Conservation (phyloP, 2,113 vertebrate genomes). For the Crypturellus undulatus region DNA sequence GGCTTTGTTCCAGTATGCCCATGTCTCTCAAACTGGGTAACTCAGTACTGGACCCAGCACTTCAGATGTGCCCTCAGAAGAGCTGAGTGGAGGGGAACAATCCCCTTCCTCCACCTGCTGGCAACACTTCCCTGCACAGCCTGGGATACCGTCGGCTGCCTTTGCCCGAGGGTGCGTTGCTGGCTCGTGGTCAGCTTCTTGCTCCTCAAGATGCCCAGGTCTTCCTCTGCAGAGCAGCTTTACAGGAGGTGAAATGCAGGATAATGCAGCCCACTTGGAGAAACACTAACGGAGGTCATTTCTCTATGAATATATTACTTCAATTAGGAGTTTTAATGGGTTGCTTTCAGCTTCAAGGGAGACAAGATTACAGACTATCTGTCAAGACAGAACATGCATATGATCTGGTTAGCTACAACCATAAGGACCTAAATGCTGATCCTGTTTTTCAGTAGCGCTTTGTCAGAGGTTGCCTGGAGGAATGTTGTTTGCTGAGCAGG, state of each 20-base stretch:
- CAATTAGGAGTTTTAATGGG: conserved; percentile 42
- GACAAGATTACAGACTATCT: conserved; percentile 62
- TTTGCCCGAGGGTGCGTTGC: neutral
- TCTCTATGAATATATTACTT: conserved; percentile 37
- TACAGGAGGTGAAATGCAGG: neutral
- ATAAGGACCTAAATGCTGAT: neutral
- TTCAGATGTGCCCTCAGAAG: neutral
- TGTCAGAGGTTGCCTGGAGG: neutral
- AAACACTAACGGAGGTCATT: conserved; percentile 32
- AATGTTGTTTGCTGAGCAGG: neutral
- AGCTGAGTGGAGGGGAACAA: neutral
- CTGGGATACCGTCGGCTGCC: neutral
- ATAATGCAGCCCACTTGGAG: conserved; percentile 2
- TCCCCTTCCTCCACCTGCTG: neutral
- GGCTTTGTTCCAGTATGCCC: neutral
- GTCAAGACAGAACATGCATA: conserved; percentile 11
- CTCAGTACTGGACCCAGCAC: neutral
- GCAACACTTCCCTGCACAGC: neutral
- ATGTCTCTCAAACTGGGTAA: neutral
- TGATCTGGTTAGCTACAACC: conserved; percentile 29
- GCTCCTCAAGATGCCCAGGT: no score
- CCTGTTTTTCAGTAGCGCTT: neutral
- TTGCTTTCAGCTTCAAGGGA: conserved; percentile 57
- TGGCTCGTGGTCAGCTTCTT: neutral
- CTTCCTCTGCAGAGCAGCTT: neutral